phyloP scores from a whole-genome alignment of 1,140 invertebrate species.

The Frieseomelitta varia region DNA sequence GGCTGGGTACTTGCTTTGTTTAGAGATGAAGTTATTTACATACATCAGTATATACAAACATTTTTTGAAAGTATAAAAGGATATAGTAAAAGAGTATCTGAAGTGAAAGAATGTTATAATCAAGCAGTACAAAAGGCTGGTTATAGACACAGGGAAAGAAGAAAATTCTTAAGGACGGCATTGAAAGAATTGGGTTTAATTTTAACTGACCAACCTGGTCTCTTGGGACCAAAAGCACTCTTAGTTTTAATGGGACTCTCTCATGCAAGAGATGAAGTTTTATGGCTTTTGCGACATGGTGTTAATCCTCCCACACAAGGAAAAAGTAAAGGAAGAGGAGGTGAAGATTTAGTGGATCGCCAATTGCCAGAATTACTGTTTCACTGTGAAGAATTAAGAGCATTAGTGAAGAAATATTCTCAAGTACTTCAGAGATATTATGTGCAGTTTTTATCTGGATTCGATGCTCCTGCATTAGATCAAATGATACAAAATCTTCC shows the following conservation, averaged over 20 bases:
- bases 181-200: slow-evolving; percentile 97
- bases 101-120: slow-evolving; percentile 97
- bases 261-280: slow-evolving; percentile 97
- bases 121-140: slow-evolving; percentile 94
- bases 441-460: slow-evolving; percentile 97
- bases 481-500: slow-evolving; percentile 94
- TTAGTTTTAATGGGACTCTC: slow-evolving; percentile 98
- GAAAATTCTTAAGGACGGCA: slow-evolving; percentile 97
- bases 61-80: slow-evolving; percentile 98
- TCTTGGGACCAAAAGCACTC: slow-evolving; percentile 98
- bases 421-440: slow-evolving; percentile 99
- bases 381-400: slow-evolving; percentile 98
- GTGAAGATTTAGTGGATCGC: slow-evolving; percentile 95
- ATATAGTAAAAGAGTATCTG: slow-evolving; percentile 94
- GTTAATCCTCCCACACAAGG: slow-evolving; percentile 94
- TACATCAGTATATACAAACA: slow-evolving; percentile 95
- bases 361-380: slow-evolving; percentile 98
- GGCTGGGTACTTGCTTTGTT: slow-evolving; percentile 97
- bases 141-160: slow-evolving; percentile 94
- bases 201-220: slow-evolving; percentile 98
- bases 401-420: slow-evolving; percentile 95
- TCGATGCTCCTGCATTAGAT: slow-evolving; percentile 96
- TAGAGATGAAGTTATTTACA: slow-evolving; percentile 98
- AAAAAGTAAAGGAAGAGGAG: slow-evolving; percentile 92
- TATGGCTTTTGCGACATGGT: slow-evolving; percentile 97